Conservation (phyloP, 2,888 invertebrate species). For the Athalia circularis region DNA sequence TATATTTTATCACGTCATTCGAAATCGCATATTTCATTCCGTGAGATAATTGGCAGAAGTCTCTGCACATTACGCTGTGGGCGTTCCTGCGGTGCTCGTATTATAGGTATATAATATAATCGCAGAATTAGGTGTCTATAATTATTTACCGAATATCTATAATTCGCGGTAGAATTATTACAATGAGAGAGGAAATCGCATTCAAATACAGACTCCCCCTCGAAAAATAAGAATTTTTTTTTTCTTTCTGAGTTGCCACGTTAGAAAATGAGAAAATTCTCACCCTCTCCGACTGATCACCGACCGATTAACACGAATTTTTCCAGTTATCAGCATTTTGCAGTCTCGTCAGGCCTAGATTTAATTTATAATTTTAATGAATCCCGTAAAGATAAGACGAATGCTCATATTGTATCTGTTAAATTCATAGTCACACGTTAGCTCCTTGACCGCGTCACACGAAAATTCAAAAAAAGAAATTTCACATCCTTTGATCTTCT, state of each 20-base stretch:
- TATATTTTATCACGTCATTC: not conserved
- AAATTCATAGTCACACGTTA: slow-evolving; percentile 57
- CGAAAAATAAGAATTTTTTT: too few species aligned
- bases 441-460: slow-evolving; percentile 68
- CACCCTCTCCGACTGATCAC: too few species aligned
- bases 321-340: too few species aligned
- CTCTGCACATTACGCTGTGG: not conserved
- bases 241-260: too few species aligned
- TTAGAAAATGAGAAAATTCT: too few species aligned
- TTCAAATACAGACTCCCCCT: too few species aligned
- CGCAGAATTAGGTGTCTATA: not conserved
- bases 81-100: not conserved
- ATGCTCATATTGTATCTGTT: not conserved
- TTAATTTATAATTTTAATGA: too few species aligned
- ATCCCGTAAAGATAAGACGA: not conserved
- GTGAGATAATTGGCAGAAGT: slow-evolving; percentile 23
- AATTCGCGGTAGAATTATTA: too few species aligned
- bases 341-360: too few species aligned
- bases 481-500: too few species aligned
- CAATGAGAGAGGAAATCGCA: too few species aligned
- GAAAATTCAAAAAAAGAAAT: slow-evolving; percentile 46
- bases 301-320: too few species aligned
- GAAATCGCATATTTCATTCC: slow-evolving; percentile 28
- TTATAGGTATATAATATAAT: not conserved
- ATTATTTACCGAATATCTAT: not conserved